Conservation (phyloP, 2,888 invertebrate genomes). For the Microchrysa polita region DNA sequence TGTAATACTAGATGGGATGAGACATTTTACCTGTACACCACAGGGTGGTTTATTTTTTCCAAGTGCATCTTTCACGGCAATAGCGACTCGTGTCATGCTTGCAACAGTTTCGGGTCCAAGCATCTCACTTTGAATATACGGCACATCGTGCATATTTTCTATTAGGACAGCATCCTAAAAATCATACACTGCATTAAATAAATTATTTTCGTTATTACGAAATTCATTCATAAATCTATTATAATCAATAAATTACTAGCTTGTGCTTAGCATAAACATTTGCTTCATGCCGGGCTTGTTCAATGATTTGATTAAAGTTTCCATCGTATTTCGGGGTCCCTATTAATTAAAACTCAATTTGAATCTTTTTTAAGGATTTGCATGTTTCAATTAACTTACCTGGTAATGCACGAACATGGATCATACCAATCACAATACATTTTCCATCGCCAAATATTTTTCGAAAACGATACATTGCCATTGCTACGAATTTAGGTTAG, state of each 20-base stretch:
- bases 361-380: background rate
- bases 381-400: constrained; percentile 63
- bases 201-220: background rate
- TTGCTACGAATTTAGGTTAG: no score
- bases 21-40: constrained; percentile 72
- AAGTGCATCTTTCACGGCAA: constrained; percentile 68
- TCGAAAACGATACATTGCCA: constrained; percentile 64
- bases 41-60: constrained; percentile 65
- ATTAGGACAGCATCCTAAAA: constrained; percentile 74
- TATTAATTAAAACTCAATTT: constrained; percentile 46
- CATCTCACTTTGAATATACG: constrained; percentile 70
- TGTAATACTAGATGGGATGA: no score
- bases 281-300: constrained; percentile 71
- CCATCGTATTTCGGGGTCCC: constrained; percentile 71
- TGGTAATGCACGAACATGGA: constrained; percentile 75
- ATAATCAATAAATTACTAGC: constrained; percentile 70
- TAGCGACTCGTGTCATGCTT: constrained; percentile 72
- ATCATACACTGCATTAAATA: background rate
- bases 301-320: constrained; percentile 67
- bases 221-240: no score
- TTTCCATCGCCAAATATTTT: constrained; percentile 63
- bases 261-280: constrained; percentile 68
- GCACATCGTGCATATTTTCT: constrained; percentile 84
- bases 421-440: constrained; percentile 75
- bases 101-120: constrained; percentile 76